Evolutionary conservation across 1,140 invertebrate species (phyloP).

Genomic region (Apis dorsata): DNA sequence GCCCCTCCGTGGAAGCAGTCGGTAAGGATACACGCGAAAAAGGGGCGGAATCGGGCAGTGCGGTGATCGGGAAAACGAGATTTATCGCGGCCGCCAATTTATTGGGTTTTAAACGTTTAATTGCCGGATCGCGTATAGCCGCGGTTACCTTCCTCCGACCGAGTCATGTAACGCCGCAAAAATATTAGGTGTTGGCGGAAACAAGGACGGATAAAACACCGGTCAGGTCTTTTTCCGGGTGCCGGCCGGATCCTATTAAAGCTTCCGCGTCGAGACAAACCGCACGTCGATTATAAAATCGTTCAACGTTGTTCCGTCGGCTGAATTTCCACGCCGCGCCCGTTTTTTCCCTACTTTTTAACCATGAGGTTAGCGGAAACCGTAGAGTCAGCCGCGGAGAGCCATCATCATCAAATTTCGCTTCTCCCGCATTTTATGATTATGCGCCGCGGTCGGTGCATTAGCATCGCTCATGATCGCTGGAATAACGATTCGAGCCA

Average conservation of each 20-base stretch:
- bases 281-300: constrained; percentile 65
- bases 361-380: constrained; percentile 55
- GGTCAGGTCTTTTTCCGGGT: constrained; percentile 52
- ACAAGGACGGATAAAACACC: constrained; percentile 55
- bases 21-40: constrained; percentile 39
- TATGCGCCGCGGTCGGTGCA: constrained; percentile 51
- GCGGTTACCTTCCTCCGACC: constrained; percentile 64
- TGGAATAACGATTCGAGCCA: constrained; percentile 13
- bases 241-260: constrained; percentile 49
- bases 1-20: constrained; percentile 33
- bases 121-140: constrained; percentile 62
- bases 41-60: constrained; percentile 28
- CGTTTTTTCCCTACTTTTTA: constrained; percentile 37
- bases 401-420: constrained; percentile 62
- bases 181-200: constrained; percentile 62
- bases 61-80: constrained; percentile 60
- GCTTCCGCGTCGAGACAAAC: constrained; percentile 57
- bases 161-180: constrained; percentile 57
- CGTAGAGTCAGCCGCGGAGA: constrained; percentile 49
- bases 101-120: constrained; percentile 72
- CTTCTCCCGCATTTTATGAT: constrained; percentile 51
- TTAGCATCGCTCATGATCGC: constrained; percentile 51
- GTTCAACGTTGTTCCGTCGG: constrained; percentile 52
- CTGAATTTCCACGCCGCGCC: constrained; percentile 41
- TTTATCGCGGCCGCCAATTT: constrained; percentile 70